Conservation (phyloP, 2,888 invertebrate species). For the Rhagium mordax region DNA sequence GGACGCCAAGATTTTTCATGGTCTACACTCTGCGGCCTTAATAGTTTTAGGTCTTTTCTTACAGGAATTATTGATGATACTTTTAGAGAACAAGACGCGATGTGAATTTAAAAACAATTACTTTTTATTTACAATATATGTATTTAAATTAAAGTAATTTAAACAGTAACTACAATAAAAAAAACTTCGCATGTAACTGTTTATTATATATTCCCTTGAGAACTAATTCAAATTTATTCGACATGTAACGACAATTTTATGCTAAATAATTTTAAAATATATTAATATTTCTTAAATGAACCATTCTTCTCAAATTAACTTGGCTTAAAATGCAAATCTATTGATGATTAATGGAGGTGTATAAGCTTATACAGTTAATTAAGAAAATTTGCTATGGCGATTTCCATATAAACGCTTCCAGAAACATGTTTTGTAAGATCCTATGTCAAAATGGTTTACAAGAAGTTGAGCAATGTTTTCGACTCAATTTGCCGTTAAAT, state of each 20-base stretch:
- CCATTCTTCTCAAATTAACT: neutral
- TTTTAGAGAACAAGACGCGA: too few relatives aligned
- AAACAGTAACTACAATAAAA: neutral
- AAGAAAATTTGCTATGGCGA: neutral
- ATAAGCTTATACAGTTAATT: neutral
- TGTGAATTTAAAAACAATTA: too few relatives aligned
- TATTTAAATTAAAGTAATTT: too few relatives aligned
- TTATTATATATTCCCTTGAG: neutral
- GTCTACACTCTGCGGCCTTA: too few relatives aligned
- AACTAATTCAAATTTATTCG: neutral
- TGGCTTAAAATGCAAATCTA: neutral
- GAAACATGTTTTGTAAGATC: neutral
- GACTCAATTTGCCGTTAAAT: neutral
- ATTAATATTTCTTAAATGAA: neutral
- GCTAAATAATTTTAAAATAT: too few relatives aligned
- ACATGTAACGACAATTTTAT: neutral
- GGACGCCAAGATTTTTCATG: too few relatives aligned
- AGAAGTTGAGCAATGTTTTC: neutral
- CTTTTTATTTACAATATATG: too few relatives aligned
- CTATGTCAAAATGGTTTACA: neutral
- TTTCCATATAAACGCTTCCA: neutral
- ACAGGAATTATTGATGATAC: too few relatives aligned
- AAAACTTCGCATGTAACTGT: neutral
- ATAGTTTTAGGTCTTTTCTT: too few relatives aligned
- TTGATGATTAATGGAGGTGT: neutral